These are phyloP conservation scores for Orthosia cruda DNA, from an alignment of 2,888 invertebrate genomes.

Conservation along the genomic window DNA sequence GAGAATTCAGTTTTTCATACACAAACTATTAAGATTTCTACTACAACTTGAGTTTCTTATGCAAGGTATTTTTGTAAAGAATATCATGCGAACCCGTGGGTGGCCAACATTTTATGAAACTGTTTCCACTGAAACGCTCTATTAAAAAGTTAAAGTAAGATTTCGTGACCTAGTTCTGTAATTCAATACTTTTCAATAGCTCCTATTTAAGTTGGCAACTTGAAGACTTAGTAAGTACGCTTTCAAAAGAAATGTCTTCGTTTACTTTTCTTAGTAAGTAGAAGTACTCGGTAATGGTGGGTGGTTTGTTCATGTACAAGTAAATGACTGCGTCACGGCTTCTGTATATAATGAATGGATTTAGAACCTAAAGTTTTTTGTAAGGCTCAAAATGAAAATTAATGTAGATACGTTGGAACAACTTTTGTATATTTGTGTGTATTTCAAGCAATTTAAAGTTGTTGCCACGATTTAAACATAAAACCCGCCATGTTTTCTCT, in stretches of 20 bases:
- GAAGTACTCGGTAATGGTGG: neutral
- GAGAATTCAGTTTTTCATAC: neutral
- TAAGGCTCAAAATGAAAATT: too few species aligned
- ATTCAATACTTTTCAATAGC: constrained; percentile 42
- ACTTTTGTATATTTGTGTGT: too few species aligned
- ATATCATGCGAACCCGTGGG: neutral
- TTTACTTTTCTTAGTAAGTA: constrained; percentile 1
- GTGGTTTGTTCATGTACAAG: neutral
- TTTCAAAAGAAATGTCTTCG: constrained; percentile 30
- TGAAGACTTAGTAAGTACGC: constrained; percentile 22
- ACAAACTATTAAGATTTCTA: neutral
- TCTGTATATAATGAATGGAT: neutral
- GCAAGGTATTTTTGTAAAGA: neutral
- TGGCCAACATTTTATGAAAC: constrained; percentile 10
- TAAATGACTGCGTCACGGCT: neutral
- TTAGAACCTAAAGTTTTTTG: neutral
- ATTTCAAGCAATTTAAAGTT: too few species aligned
- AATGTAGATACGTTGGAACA: too few species aligned
- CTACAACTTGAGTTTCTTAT: neutral
- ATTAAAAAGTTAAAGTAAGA: constrained; percentile 29
- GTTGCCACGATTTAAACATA: too few species aligned
- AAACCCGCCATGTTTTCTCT: too few species aligned
- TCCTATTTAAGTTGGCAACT: constrained; percentile 32
- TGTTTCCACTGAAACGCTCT: constrained; percentile 11
- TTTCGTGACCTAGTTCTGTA: constrained; percentile 46